Conservation (phyloP, 2,113 vertebrate species). For the Coptodon rendalli region DNA sequence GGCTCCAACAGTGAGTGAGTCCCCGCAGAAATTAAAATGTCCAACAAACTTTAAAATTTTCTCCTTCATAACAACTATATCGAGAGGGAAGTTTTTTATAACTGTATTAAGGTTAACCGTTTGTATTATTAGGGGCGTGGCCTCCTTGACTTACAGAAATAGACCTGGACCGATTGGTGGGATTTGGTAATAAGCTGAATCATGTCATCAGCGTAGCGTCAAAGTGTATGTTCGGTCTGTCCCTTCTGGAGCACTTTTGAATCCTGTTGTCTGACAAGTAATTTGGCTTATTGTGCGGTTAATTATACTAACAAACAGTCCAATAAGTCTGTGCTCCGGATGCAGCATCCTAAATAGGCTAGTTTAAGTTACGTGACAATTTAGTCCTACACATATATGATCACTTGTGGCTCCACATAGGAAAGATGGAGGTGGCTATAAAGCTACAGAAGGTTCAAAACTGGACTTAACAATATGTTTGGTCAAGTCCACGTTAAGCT, state of each 20-base stretch:
- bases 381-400: background rate
- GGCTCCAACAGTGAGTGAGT: background rate
- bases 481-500: background rate
- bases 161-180: background rate
- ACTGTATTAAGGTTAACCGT: background rate
- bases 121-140: background rate
- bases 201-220: background rate
- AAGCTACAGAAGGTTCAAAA: background rate
- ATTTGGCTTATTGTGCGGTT: background rate
- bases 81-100: background rate
- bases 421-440: background rate
- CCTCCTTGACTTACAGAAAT: background rate
- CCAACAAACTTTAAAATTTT: background rate
- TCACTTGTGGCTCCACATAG: background rate
- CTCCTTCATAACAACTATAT: background rate
- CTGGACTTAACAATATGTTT: background rate
- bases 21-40: background rate
- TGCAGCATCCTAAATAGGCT: background rate
- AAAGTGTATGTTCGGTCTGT: background rate
- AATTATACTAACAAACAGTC: background rate
- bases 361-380: background rate
- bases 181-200: background rate
- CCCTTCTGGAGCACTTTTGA: background rate
- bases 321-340: background rate
- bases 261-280: background rate